These are phyloP conservation scores for Cotesia vestalis DNA, from an alignment of 1,140 invertebrate species.

Conservation along the genomic window DNA sequence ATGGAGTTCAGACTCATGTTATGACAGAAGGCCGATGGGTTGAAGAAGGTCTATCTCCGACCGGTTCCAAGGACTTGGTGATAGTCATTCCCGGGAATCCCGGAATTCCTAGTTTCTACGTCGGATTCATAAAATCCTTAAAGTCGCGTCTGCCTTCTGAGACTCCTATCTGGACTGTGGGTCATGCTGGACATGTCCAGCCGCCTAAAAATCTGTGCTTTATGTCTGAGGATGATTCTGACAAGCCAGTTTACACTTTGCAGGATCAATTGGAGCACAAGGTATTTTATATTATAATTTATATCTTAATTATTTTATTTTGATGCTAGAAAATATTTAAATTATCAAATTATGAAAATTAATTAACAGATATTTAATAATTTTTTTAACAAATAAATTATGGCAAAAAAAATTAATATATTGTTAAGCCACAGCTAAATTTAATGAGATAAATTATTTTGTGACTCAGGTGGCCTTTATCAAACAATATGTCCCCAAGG, in stretches of 20 bases:
- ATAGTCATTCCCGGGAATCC: constrained; percentile 77
- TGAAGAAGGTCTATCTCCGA: constrained; percentile 66
- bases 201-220: constrained; percentile 61
- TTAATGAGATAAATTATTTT: constrained; percentile 16
- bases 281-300: constrained; percentile 47
- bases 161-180: constrained; percentile 77
- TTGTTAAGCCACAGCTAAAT: not conserved
- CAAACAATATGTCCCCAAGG: constrained; percentile 73
- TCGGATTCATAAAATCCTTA: constrained; percentile 73
- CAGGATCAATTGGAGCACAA: constrained; percentile 85
- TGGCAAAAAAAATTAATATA: not conserved
- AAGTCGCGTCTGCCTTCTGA: constrained; percentile 67
- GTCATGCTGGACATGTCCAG: constrained; percentile 77
- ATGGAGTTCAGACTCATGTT: constrained; percentile 73
- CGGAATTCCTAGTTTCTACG: constrained; percentile 75
- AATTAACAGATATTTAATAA: too few species aligned
- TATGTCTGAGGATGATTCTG: constrained; percentile 62
- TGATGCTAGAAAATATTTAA: too few species aligned
- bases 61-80: constrained; percentile 66
- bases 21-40: constrained; percentile 75
- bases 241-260: constrained; percentile 72
- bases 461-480: constrained; percentile 73
- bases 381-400: too few species aligned
- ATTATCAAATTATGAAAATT: not conserved
- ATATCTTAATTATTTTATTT: constrained; percentile 22